Percentiles rank a stretch among this genome's conserved stretches.
These are phyloP conservation scores for Apamea crenata DNA, from an alignment of 2,888 invertebrate species.

Conservation along the genomic window DNA sequence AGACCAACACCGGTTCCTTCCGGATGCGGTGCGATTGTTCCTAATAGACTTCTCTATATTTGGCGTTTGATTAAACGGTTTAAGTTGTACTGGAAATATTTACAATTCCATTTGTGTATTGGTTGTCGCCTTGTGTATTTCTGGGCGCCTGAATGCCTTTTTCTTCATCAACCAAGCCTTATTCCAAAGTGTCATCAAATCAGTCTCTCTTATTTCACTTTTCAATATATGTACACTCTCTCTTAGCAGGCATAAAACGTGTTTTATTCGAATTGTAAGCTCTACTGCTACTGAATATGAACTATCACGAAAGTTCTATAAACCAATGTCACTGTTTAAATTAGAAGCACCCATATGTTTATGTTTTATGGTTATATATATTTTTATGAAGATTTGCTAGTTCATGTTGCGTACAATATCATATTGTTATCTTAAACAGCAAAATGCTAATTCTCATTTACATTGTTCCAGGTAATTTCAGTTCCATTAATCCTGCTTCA, in stretches of 20 bases:
- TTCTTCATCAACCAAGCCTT: neutral
- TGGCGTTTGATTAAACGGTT: constrained; percentile 30
- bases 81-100: constrained; percentile 4
- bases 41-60: constrained; percentile 59
- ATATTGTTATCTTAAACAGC: neutral
- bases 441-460: constrained; percentile 28
- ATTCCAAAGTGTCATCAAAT: neutral
- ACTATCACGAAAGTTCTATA: neutral
- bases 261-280: neutral
- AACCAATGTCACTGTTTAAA: neutral
- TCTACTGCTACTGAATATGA: neutral
- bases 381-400: neutral
- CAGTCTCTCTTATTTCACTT: neutral
- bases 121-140: neutral
- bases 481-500: constrained; percentile 2
- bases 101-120: neutral
- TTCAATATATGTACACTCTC: neutral
- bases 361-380: neutral
- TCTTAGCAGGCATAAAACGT: too few relatives aligned
- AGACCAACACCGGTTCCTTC: constrained; percentile 28
- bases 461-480: constrained; percentile 63
- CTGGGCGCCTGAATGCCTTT: neutral
- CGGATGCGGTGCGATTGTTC: constrained; percentile 46
- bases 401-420: neutral
- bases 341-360: neutral